Evolutionary conservation across 2,888 invertebrate genomes (phyloP).

Genomic region (Cenopis cana): DNA sequence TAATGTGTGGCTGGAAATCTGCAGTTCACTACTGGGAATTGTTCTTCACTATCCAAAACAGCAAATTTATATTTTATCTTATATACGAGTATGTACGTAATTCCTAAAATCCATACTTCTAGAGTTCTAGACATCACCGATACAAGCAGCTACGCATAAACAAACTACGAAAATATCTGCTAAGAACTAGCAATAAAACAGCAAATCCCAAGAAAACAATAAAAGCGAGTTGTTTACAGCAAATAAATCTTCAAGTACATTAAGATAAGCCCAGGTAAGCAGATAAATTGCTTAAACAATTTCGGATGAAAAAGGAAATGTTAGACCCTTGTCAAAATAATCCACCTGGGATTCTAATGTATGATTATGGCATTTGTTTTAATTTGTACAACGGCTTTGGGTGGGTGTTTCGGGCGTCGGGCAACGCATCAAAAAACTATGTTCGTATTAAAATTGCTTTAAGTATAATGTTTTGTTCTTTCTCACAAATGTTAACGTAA

Average conservation of each 20-base stretch:
- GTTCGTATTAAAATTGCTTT: no score
- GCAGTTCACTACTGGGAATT: neutral
- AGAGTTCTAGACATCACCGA: no score
- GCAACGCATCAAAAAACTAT: no score
- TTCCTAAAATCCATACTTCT: no score
- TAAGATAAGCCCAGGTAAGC: slow-evolving; percentile 2
- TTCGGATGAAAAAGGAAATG: slow-evolving; percentile 13
- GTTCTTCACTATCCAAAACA: no score
- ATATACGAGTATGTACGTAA: no score
- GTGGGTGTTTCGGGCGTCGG: no score
- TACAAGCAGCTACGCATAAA: no score
- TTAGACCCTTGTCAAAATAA: slow-evolving; percentile 42
- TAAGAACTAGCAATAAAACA: neutral
- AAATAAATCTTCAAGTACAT: slow-evolving; percentile 20
- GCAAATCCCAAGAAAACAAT: neutral
- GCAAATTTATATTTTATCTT: no score
- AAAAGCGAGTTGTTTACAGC: slow-evolving; percentile 1
- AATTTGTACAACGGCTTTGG: slow-evolving; percentile 26
- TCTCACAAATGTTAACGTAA: no score
- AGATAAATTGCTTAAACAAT: slow-evolving; percentile 29
- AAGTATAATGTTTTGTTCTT: no score
- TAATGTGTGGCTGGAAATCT: slow-evolving; percentile 5
- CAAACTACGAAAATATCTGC: no score
- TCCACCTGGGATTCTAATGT: slow-evolving; percentile 25
- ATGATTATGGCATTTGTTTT: slow-evolving; percentile 18